Evolutionary conservation across 2,113 vertebrate genomes (phyloP), one percentile per base, ranked within the genome.

Genomic region (Oenanthe melanoleuca): DNA sequence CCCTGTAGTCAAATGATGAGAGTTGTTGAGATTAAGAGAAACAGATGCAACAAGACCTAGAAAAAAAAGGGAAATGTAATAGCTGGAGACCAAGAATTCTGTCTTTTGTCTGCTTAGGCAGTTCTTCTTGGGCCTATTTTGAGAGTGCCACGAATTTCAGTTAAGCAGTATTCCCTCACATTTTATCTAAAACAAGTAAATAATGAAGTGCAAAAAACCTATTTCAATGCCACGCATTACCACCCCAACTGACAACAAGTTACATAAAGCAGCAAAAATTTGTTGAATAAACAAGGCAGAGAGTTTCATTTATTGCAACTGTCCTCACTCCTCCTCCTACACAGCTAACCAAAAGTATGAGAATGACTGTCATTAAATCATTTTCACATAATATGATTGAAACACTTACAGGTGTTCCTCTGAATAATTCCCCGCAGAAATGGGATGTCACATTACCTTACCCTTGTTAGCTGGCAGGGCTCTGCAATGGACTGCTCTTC

Each of bases 401-500:
- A 93, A 37, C 14, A 77, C 47, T 57, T 64, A 24, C 49, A 90
- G 69, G 40, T 61, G 90, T 45, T 84, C 49, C 65, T 88, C 34
- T 14, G 55, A 96, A 19, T 17, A 55, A 24, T 33, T 90, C 56
- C 79, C 79, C 57, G 6, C 82, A 92, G 83, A 94, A 93, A 74
- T 2, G 63, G 80, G 63, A 78, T 80, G 63, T 87, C 64, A 86
- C 89, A 94, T 72, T 65, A 77, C 91, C 98, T 99, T 99, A 99
- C 99, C 99, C 98, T 98, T 87, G 98, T 98, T 92, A 98, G 97
- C 72, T 98, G 98, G 97, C 98, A 97, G 94, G 98, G 97, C 85
- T 98, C 98, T 4, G 98, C 97, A 93, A 86, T 85, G 60, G 97
- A 96, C 91, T 98, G 98, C 77, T 99, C 98, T 89, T 98, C 98